Evolutionary conservation across 2,888 invertebrate species (phyloP).

Genomic region (Antitype chi): DNA sequence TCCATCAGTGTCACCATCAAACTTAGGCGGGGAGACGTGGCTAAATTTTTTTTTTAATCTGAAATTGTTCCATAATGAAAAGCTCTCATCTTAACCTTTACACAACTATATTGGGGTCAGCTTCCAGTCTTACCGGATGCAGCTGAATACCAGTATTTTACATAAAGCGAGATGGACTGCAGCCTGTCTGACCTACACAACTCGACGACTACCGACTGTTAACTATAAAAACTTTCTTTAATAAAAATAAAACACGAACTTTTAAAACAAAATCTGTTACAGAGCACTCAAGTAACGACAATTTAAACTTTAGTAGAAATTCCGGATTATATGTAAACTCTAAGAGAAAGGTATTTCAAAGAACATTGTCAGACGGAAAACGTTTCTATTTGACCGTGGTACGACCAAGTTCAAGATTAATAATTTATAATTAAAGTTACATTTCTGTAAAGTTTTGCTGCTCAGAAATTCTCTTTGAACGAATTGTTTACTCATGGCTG

Average conservation of each 20-base stretch:
- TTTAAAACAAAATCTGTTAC: constrained; percentile 32
- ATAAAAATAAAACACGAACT: constrained; percentile 22
- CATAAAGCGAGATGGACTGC: background rate
- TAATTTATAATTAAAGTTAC: constrained; percentile 21
- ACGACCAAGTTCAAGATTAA: constrained; percentile 32
- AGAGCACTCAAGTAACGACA: constrained; percentile 17
- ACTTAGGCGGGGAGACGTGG: constrained; percentile 32
- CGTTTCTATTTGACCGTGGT: constrained; percentile 8
- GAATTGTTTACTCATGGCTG: background rate
- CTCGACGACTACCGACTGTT: background rate
- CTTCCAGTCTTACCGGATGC: background rate
- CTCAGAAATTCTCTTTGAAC: constrained; percentile 19
- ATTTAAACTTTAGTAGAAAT: constrained; percentile 29
- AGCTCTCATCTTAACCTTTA: background rate
- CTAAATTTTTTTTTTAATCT: constrained; percentile 7
- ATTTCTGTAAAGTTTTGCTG: constrained; percentile 25
- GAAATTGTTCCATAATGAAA: background rate
- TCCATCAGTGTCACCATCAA: constrained; percentile 46
- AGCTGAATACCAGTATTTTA: background rate
- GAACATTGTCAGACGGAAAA: constrained; percentile 14
- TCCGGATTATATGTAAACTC: constrained; percentile 36
- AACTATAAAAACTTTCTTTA: background rate
- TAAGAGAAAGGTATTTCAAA: constrained; percentile 11
- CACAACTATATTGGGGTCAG: background rate
- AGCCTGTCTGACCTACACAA: background rate